Base-by-base conservation (phyloP, 2,113 vertebrate species). In the Heliornis fulica region DNA sequence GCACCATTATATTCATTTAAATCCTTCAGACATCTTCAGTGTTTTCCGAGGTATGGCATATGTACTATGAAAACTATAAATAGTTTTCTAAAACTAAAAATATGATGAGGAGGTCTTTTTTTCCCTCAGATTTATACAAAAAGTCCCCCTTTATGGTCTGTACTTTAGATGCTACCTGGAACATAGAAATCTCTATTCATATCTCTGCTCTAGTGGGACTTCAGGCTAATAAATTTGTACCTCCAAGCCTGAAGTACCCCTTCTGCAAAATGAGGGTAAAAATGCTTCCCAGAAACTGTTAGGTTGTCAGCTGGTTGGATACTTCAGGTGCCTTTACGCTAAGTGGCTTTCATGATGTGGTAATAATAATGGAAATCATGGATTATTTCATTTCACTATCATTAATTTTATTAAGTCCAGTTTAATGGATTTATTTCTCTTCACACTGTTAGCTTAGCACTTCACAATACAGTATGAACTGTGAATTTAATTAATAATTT, bases 401-500 rank as follows among this genome's bases (percentile, higher is more conserved):
- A 0, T 43, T 84, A 66, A 40, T 76, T 70, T 59, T 76, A 43
- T 17, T 76, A 26, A 46, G 23, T 76, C 63, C 50, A 54, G 53
- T 38, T 71, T 60, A 83, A 65, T 2, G 7, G 53, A 36, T 46
- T 89, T 56, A 36, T 72, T 80, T 90, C 32, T 85, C 23, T 71
- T 88, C 8, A 9, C 15, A 15, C 6, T 32, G 17, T 77, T 86
- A 79, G 40, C 45, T 78, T 29, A 63, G 41, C 22, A 6, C 32
- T 77, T 86, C 25, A 48, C 29, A 72, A 70, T 74, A 51, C 21
- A 38, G 9, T 11, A 40, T 32, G 36, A 64, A 31, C 12, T 66
- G 31, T 56, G 46, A 80, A 75, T 63, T 57, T 40, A 86, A 81
- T 74, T 57, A 74, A 87, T 63, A 78, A 83, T 68, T 88, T 78